Conservation (phyloP, 37 sponge, comb jelly and placozoan species). For the Eunapius fragilis region DNA sequence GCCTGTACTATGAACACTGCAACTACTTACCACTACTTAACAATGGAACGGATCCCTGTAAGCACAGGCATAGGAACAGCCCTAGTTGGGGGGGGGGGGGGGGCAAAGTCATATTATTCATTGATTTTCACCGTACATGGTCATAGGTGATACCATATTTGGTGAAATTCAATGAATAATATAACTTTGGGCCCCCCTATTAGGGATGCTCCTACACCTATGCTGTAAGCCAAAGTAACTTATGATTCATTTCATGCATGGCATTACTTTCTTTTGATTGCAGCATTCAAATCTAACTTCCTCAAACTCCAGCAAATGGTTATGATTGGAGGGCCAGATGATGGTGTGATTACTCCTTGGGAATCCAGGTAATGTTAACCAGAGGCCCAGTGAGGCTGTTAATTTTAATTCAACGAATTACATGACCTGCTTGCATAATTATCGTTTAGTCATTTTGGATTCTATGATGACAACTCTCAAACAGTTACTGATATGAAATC, state of each 20-base stretch:
- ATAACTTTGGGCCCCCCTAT: neutral
- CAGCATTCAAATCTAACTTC: constrained; percentile 68
- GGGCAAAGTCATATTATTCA: too few relatives aligned
- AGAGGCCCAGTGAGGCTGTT: too few relatives aligned
- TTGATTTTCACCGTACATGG: too few relatives aligned
- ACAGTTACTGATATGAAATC: neutral
- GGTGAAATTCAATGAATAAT: neutral
- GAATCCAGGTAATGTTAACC: constrained; percentile 78
- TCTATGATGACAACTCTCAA: constrained; percentile 64
- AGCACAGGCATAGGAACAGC: neutral
- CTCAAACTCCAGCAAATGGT: constrained; percentile 64
- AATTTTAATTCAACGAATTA: too few relatives aligned
- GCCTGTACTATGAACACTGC: constrained; percentile 49
- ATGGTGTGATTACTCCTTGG: constrained; percentile 97
- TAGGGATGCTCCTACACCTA: too few relatives aligned
- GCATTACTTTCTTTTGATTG: neutral
- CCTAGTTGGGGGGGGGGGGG: too few relatives aligned
- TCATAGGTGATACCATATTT: too few relatives aligned
- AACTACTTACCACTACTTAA: constrained; percentile 55
- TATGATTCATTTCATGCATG: too few relatives aligned
- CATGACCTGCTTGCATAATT: too few relatives aligned
- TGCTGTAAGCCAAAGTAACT: too few relatives aligned
- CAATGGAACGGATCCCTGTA: constrained; percentile 39
- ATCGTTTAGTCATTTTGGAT: constrained; percentile 72
- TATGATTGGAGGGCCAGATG: constrained; percentile 92